Base-by-base conservation (phyloP, 2,113 vertebrate genomes). In the Mellivora capensis region DNA sequence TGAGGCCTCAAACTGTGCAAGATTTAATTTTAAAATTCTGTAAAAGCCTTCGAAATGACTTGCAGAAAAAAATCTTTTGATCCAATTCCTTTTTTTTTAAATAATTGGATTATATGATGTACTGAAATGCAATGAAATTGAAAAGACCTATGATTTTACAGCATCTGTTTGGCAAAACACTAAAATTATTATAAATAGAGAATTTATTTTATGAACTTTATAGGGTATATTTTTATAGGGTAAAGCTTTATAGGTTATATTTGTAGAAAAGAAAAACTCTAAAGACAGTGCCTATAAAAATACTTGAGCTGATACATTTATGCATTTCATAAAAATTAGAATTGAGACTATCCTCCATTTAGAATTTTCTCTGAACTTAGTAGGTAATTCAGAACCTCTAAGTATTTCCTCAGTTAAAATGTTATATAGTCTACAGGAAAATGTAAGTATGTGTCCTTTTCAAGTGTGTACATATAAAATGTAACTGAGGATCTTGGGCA, bases 131-230 rank as follows among this genome's bases (percentile, higher is more conserved):
- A 98, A 94, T 71, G 87, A 97, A 96, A 97, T 91, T 71, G 72
- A 96, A 96, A 96, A 92, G 85, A 49, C 37, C 85, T 93, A 42
- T 80, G 90, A 93, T 92, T 97, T 94, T 95, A 49, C 29, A 79
- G 76, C 76, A 97, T 90, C 87, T 92, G 71, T 90, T 97, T 97
- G 95, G 94, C 94, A 95, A 96, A 97, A 93, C 76, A 95, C 88
- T 95, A 81, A 89, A 96, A 94, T 12, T 95, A 90, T 92, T 80
- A 90, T 76, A 71, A 87, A 62, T 61, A 89, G n/a, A 97, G 42
- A 96, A 86, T 80, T 96, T 84, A 37, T 90, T 93, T 96, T 88
- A 91, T 87, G 80, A 95, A 57, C 71, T 96, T 95, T 94, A 49
- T 37, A 76, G 14, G 74, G 42, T 47, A 47, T 42, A 77, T 77